phyloP scores from a whole-genome alignment of 2,888 invertebrate species.

The Drosophila melanocephala region DNA sequence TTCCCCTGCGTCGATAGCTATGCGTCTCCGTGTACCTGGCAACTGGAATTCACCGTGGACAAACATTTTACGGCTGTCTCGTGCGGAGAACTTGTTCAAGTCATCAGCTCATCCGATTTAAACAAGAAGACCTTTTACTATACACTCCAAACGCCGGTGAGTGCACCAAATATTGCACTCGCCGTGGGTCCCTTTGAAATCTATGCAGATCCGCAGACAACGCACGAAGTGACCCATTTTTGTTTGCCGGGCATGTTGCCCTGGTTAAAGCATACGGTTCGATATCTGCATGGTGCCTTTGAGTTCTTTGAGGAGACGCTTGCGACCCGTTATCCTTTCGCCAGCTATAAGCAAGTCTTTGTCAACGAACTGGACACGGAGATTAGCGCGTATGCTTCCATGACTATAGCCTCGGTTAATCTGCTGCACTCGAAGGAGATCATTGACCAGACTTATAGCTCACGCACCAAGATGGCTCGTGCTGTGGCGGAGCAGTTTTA shows the following conservation, averaged over 20 bases:
- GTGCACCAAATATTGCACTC: slow-evolving; percentile 98
- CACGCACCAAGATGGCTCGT: slow-evolving; percentile 95
- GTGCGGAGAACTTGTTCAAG: slow-evolving; percentile 97
- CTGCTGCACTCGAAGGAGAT: slow-evolving; percentile 95
- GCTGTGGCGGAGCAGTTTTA: slow-evolving; percentile 99
- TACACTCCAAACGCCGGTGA: slow-evolving; percentile 94
- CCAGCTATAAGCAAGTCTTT: slow-evolving; percentile 99
- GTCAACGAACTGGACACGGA: slow-evolving; percentile 97
- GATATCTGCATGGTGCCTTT: slow-evolving; percentile 96
- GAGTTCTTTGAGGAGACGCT: slow-evolving; percentile 99
- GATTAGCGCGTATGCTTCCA: slow-evolving; percentile 96
- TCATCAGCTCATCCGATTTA: slow-evolving; percentile 96
- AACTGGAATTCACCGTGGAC: slow-evolving; percentile 98
- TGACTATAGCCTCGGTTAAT: slow-evolving; percentile 97
- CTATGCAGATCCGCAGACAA: slow-evolving; percentile 95
- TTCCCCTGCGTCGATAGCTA: slow-evolving; percentile 99
- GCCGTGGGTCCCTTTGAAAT: slow-evolving; percentile 99
- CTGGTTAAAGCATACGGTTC: slow-evolving; percentile 95
- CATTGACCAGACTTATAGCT: slow-evolving; percentile 95
- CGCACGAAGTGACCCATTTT: slow-evolving; percentile 99
- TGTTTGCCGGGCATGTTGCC: slow-evolving; percentile 96
- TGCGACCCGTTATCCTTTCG: slow-evolving; percentile 97
- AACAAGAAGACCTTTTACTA: slow-evolving; percentile 97
- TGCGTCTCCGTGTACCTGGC: slow-evolving; percentile 99
- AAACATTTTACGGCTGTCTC: slow-evolving; percentile 97